Evolutionary conservation across 2,797 vertebrate genomes (phyloP), one percentile per base, ranked within the genome.

Genomic region (Crocidura indochinensis): DNA sequence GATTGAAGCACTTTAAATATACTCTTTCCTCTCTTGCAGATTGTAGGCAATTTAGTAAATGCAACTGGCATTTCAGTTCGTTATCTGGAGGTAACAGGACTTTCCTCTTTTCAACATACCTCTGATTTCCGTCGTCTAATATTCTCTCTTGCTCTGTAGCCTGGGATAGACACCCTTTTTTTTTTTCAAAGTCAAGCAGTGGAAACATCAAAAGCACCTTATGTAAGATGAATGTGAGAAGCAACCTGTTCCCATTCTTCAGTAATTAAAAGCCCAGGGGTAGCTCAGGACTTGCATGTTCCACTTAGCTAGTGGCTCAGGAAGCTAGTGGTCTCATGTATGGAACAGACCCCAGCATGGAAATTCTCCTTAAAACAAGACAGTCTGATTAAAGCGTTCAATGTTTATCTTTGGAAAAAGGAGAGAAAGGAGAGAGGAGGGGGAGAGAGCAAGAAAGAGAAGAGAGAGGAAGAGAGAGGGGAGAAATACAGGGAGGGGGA

Each of bases 161-260:
- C 24, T 89, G 68, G 38, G 15, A 92, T 67, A 69, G 24, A 47
- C 5, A 49, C 15, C 69, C 85, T 53, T 14, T 62, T 82, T 53
- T 14, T 62, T 82, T 62, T 82, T 62, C 79, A 91, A 90, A 94
- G 91, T 56, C 29, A 89, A 84, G 79, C 20, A 38, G 79, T 19
- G 26, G 44, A 90, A 92, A 67, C 27, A 76, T 65, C 72, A 74
- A 65, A 77, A 46, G 20, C 44, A 56, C 86, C 76, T 65, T 49
- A 46, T 65, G 64, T 91, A 83, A 81, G 69, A 90, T 74, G 8
- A 74, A 87, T 8, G 75, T n/a, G 47, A 82, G 8, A 27, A 87
- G 77, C 38, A 93, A 76, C 69, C 72, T 12, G 49, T 27, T 27
- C 56, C 85, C 72, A 24, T 73, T 87, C 56, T 82, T 87, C 62